Conservation (phyloP, 2,888 invertebrate genomes). For the Callinectes sapidus region DNA sequence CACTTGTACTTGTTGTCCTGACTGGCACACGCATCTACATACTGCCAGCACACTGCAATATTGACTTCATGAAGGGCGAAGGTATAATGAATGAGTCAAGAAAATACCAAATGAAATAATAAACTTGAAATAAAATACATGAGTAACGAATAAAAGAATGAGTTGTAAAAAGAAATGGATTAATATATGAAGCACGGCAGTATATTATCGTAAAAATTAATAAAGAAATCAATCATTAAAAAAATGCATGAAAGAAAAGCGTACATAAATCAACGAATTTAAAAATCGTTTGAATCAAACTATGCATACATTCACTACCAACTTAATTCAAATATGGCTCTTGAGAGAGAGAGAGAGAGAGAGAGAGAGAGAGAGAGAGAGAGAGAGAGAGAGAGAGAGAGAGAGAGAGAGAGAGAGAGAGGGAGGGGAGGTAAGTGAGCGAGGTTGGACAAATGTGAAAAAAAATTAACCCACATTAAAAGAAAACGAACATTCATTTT, state of each 20-base stretch:
- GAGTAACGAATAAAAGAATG: neutral
- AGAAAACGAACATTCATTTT: neutral
- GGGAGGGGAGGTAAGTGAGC: too few relatives aligned
- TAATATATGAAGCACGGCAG: neutral
- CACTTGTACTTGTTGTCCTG: neutral
- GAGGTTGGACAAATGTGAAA: neutral
- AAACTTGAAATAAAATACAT: neutral
- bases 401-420: neutral
- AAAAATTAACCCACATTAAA: neutral
- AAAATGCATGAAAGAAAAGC: neutral
- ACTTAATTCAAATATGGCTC: neutral
- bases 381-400: conserved; percentile 2
- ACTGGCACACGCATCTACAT: neutral
- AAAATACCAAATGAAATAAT: neutral
- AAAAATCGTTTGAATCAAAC: too few relatives aligned
- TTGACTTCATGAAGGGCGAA: neutral
- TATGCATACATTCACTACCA: too few relatives aligned
- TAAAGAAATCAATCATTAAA: neutral
- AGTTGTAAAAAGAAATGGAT: neutral
- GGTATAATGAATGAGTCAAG: neutral
- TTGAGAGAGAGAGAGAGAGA: neutral
- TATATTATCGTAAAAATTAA: neutral
- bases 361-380: conserved; percentile 26
- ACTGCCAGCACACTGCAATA: neutral
- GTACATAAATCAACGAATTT: neutral